Conservation (phyloP, 92 coral and sea anemone genomes). For the Phenganax marumi region DNA sequence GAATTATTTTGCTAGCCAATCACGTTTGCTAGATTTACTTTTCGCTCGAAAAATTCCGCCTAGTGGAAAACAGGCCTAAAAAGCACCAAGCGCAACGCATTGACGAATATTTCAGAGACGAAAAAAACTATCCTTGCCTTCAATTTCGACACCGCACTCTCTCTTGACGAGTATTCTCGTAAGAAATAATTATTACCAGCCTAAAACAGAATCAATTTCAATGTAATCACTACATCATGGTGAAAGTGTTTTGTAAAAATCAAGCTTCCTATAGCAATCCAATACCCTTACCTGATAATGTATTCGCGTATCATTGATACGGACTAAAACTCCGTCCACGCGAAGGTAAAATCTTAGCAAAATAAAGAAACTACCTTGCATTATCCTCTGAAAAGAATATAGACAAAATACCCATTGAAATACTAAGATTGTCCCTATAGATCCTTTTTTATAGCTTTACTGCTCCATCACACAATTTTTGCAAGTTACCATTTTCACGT, state of each 20-base stretch:
- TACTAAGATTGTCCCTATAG: neutral
- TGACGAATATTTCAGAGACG: neutral
- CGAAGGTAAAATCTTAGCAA: conserved; percentile 81
- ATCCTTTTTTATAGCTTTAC: neutral
- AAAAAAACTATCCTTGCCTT: conserved; percentile 52
- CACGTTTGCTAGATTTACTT: too few relatives aligned
- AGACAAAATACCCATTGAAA: neutral
- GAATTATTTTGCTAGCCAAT: too few relatives aligned
- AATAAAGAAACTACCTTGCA: conserved; percentile 85
- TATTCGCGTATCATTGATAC: conserved; percentile 93
- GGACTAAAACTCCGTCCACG: conserved; percentile 89
- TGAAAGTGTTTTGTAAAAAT: neutral
- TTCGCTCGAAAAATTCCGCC: too few relatives aligned
- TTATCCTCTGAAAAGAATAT: conserved; percentile 72
- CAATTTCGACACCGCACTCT: conserved; percentile 66
- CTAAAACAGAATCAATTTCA: conserved; percentile 25
- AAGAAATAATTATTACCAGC: conserved; percentile 79
- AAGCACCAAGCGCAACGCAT: neutral
- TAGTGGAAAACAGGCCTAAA: too few relatives aligned
- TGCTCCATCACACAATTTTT: neutral
- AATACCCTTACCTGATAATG: conserved; percentile 69
- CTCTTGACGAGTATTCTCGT: conserved; percentile 87
- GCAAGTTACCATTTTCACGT: conserved; percentile 84
- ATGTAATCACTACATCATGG: neutral
- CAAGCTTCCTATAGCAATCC: neutral